Evolutionary conservation across 2,888 invertebrate species (phyloP).

Genomic region (Drosophila prostipennis): DNA sequence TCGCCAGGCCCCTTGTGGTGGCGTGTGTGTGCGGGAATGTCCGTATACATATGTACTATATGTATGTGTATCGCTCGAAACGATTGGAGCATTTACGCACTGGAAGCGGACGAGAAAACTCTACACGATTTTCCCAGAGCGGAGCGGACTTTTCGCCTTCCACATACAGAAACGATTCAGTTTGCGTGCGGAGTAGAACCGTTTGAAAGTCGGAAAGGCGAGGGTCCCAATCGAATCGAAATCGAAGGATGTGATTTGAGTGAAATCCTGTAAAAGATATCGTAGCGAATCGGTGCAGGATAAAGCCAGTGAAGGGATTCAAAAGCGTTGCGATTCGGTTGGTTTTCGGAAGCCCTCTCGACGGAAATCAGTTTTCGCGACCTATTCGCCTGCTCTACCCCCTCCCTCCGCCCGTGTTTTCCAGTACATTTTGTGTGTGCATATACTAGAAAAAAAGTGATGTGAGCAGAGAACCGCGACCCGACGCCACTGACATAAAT

Average conservation of each 20-base stretch:
- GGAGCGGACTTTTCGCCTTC: constrained; percentile 67
- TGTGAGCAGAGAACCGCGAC: constrained; percentile 51
- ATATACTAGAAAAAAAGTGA: constrained; percentile 58
- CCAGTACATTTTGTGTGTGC: constrained; percentile 60
- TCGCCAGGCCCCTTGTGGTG: not conserved
- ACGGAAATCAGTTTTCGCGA: constrained; percentile 33
- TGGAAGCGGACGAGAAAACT: constrained; percentile 71
- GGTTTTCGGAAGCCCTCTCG: constrained; percentile 10
- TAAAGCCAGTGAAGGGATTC: constrained; percentile 11
- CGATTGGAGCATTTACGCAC: constrained; percentile 71
- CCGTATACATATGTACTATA: not conserved
- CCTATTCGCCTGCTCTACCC: constrained; percentile 17
- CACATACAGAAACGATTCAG: constrained; percentile 80
- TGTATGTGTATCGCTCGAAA: constrained; percentile 4
- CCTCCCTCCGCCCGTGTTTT: constrained; percentile 44
- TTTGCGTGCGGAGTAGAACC: constrained; percentile 77
- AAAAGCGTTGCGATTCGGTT: constrained; percentile 4
- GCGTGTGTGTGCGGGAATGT: constrained; percentile 20
- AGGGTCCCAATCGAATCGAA: constrained; percentile 33
- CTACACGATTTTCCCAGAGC: constrained; percentile 68
- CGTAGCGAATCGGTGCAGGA: constrained; percentile 6
- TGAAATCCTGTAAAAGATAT: constrained; percentile 13
- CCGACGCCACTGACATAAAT: constrained; percentile 70
- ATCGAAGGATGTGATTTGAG: constrained; percentile 45
- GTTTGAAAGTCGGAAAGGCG: constrained; percentile 57